phyloP scores from a whole-genome alignment of 1,140 invertebrate species.

The Himalopsyche phryganea region DNA sequence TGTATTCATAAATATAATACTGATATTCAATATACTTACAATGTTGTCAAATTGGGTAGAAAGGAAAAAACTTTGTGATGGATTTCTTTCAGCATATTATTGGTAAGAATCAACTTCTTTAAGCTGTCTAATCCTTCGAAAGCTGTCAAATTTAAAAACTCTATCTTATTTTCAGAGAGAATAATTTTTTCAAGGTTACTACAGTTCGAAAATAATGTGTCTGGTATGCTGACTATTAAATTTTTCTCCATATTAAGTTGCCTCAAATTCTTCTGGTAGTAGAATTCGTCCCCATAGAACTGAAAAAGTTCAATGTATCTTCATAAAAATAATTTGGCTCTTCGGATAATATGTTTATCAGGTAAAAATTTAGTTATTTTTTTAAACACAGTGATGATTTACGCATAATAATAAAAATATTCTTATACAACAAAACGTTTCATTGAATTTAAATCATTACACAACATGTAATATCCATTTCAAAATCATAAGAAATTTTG shows the following conservation, averaged over 20 bases:
- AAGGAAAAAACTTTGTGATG: constrained; percentile 48
- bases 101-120: constrained; percentile 43
- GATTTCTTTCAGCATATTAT: constrained; percentile 47
- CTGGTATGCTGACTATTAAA: constrained; percentile 54
- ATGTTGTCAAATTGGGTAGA: constrained; percentile 47
- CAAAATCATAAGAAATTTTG: too few relatives aligned
- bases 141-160: constrained; percentile 44
- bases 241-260: constrained; percentile 48
- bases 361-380: too few relatives aligned
- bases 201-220: constrained; percentile 54
- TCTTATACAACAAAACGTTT: too few relatives aligned
- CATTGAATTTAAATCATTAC: too few relatives aligned
- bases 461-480: too few relatives aligned
- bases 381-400: too few relatives aligned
- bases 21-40: constrained; percentile 50
- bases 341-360: background rate
- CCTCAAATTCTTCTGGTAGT: constrained; percentile 40
- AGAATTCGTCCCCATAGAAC: constrained; percentile 43
- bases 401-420: too few relatives aligned
- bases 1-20: too few relatives aligned
- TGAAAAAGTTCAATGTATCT: constrained; percentile 9
- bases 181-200: constrained; percentile 55
- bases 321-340: background rate
- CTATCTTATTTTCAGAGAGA: constrained; percentile 58
- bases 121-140: constrained; percentile 45